Percentiles rank a stretch among this genome's conserved stretches.
Conservation (phyloP, 2,888 invertebrate genomes). For the Drosophila buzzatii region DNA sequence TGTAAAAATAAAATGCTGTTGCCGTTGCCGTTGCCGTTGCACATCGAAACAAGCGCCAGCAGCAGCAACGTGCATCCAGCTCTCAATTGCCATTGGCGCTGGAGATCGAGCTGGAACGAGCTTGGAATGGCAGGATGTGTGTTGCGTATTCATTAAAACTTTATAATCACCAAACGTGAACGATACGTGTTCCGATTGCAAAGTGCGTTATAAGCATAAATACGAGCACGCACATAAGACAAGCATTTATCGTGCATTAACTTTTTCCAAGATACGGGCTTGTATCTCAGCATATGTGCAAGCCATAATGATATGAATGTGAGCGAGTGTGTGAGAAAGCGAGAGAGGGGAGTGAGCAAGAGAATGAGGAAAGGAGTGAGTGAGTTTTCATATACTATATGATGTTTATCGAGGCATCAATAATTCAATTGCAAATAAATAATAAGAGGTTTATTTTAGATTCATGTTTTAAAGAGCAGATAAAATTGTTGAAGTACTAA, state of each 20-base stretch:
- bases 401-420: background rate
- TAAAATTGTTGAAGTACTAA: background rate
- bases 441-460: too few species aligned
- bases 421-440: background rate
- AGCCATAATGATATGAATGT: background rate
- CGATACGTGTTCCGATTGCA: conserved; percentile 65
- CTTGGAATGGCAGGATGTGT: conserved; percentile 43
- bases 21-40: conserved; percentile 64
- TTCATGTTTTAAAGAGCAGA: background rate
- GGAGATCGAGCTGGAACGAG: conserved; percentile 7
- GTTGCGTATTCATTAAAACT: conserved; percentile 79
- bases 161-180: conserved; percentile 78
- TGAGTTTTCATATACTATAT: background rate
- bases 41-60: conserved; percentile 24
- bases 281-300: conserved; percentile 44
- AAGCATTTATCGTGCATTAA: conserved; percentile 48
- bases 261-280: conserved; percentile 20
- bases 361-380: background rate
- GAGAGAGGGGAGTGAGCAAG: too few species aligned
- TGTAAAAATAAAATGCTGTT: conserved; percentile 74
- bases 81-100: conserved; percentile 35
- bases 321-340: too few species aligned
- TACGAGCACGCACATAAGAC: conserved; percentile 13
- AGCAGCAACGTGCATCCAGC: conserved; percentile 51
- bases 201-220: conserved; percentile 45